Base-by-base conservation (phyloP, 1,140 invertebrate species). In the Sipha flava region DNA sequence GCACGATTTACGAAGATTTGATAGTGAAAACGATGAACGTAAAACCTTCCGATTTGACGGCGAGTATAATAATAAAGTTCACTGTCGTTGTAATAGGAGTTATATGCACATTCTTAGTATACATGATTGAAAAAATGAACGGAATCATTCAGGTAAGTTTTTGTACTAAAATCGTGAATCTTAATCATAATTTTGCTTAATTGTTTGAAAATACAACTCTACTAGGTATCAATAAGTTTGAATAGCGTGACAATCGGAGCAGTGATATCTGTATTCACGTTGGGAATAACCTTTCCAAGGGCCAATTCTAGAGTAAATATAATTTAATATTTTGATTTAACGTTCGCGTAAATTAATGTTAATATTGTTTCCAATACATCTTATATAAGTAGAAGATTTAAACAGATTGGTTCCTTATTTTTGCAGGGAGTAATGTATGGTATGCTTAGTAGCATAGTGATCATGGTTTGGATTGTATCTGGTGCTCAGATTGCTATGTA, bases 401-500 rank as follows among this genome's bases (percentile, higher is more conserved):
- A n/a, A n/a, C n/a, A n/a, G n/a, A n/a, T n/a, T n/a, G n/a, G n/a
- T n/a, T n/a, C n/a, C n/a, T n/a, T 54, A 34, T 21, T 16, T 81
- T 81, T 45, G 73, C n/a, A 95, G 93, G 94, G 94, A 34, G 94
- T 93, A 0, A 85, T 93, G 81, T 87, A 86, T 21, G 94, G 94
- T 7, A 90, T 92, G 0, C 49, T 94, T 0, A 84, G 87, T 16
- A 90, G 92, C 62, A 87, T 95, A 1, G 83, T 88, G 5, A 86
- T 95, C 7, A 90, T 93, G 23, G 90, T 92, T 3, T 95, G 93
- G 93, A 91, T 96, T 40, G 94, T 93, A 0, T 87, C 95, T 21
- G 93, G 94, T 5, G 91, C 92, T 0, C 93, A 95, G 84, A 87
- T 92, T 4, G 89, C 91, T 12, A 91, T 93, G 83, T 88, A 90